A percentile compares a stretch with the other conserved stretches of the same genome.
phyloP scores from a whole-genome alignment of 2,797 vertebrate species.

The Cuniculus paca region DNA sequence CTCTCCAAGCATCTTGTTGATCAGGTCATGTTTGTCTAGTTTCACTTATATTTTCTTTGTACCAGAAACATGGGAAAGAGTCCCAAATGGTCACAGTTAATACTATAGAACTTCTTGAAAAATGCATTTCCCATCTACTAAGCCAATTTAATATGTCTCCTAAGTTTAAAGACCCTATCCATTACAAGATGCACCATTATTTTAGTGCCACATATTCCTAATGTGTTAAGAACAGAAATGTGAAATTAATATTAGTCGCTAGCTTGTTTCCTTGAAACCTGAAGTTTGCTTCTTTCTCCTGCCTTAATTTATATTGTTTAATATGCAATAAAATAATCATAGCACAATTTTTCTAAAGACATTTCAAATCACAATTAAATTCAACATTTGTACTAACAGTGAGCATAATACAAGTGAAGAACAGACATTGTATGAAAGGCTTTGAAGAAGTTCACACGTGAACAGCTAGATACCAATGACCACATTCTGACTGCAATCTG shows the following conservation, averaged over 20 bases:
- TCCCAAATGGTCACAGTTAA: not conserved
- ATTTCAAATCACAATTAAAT: conserved; percentile 9
- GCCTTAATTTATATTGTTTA: not conserved
- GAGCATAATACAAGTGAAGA: not conserved
- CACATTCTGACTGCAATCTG: not conserved
- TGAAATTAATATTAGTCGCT: not conserved
- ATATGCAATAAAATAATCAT: not conserved
- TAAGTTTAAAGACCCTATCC: conserved; percentile 3
- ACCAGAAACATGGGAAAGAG: not conserved
- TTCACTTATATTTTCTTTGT: not conserved
- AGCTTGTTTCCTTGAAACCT: not conserved
- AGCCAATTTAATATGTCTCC: not conserved
- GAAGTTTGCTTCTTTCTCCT: not conserved
- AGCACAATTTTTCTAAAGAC: not conserved
- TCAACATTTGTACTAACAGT: not conserved
- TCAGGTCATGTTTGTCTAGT: not conserved
- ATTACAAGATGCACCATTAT: not conserved
- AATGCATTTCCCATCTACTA: not conserved
- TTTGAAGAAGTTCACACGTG: not conserved
- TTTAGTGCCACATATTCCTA: not conserved
- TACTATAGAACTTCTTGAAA: not conserved
- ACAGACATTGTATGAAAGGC: not conserved
- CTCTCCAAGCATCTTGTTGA: not conserved
- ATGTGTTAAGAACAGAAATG: not conserved
- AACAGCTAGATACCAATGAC: not conserved